Evolutionary conservation across 2,888 invertebrate genomes (phyloP).

Genomic region (Himalopsyche kuldschensis): DNA sequence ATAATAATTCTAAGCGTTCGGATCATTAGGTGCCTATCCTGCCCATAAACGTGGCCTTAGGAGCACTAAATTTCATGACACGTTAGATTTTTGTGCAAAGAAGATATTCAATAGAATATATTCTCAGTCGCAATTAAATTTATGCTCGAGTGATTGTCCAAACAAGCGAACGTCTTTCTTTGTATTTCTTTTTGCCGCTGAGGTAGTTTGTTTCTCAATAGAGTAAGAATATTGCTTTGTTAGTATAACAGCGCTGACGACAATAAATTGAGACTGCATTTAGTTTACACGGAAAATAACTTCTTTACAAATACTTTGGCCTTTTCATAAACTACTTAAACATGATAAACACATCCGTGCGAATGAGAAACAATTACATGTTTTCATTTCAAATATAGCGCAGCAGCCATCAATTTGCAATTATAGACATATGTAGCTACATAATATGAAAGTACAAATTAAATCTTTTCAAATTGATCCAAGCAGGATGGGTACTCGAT

Average conservation of each 20-base stretch:
- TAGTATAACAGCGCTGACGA: not conserved
- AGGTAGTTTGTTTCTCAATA: constrained; percentile 25
- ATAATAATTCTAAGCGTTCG: not conserved
- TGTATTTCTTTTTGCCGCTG: constrained; percentile 2
- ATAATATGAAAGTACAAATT: no score
- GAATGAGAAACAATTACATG: no score
- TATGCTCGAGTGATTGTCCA: constrained; percentile 28
- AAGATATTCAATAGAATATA: not conserved
- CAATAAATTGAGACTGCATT: not conserved
- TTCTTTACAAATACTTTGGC: not conserved
- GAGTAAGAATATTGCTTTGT: constrained; percentile 23
- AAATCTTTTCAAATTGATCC: no score
- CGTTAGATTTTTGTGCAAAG: constrained; percentile 18
- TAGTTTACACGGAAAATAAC: not conserved
- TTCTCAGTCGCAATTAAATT: constrained; percentile 20
- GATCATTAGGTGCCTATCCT: constrained; percentile 24
- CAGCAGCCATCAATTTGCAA: no score
- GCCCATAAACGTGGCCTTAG: constrained; percentile 12
- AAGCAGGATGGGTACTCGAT: no score
- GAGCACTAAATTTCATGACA: constrained; percentile 18
- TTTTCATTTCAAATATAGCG: no score
- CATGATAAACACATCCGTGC: not conserved
- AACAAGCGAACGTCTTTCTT: constrained; percentile 26
- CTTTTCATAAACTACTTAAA: not conserved
- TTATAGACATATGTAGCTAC: no score